Conservation (phyloP, 2,113 vertebrate species). For the Anser brachyrhynchus region DNA sequence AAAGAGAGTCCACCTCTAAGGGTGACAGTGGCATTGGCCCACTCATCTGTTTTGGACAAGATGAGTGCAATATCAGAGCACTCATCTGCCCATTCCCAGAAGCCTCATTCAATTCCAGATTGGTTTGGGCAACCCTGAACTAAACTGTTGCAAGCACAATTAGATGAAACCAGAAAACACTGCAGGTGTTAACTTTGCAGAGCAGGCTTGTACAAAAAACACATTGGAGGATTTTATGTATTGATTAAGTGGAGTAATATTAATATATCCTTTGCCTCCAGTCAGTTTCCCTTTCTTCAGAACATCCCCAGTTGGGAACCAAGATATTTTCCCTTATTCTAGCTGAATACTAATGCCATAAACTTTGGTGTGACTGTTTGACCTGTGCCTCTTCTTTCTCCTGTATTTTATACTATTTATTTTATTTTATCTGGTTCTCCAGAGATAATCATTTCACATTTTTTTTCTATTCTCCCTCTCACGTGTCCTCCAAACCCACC, state of each 20-base stretch:
- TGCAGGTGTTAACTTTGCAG: constrained; percentile 68
- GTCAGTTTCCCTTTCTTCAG: constrained; percentile 75
- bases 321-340: constrained; percentile 75
- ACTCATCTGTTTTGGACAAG: background rate
- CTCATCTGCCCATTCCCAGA: fast-evolving
- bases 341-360: constrained; percentile 75
- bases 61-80: background rate
- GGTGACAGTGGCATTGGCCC: background rate
- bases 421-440: constrained; percentile 59
- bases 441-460: constrained; percentile 64
- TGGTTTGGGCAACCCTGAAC: background rate
- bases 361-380: constrained; percentile 74
- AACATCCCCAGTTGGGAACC: constrained; percentile 73
- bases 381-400: constrained; percentile 56
- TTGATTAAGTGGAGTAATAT: constrained; percentile 85
- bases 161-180: constrained; percentile 70
- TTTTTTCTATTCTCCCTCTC: constrained; percentile 62
- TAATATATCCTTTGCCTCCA: constrained; percentile 83
- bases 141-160: constrained; percentile 35
- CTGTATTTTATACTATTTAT: constrained; percentile 6
- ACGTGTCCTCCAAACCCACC: constrained; percentile 67
- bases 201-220: constrained; percentile 69
- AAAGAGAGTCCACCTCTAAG: background rate
- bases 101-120: background rate
- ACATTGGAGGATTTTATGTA: constrained; percentile 80